A percentile compares a stretch with the other conserved stretches of the same genome.
Conservation (phyloP, 2,113 vertebrate species). For the Hypocryptadius cinnamomeus region DNA sequence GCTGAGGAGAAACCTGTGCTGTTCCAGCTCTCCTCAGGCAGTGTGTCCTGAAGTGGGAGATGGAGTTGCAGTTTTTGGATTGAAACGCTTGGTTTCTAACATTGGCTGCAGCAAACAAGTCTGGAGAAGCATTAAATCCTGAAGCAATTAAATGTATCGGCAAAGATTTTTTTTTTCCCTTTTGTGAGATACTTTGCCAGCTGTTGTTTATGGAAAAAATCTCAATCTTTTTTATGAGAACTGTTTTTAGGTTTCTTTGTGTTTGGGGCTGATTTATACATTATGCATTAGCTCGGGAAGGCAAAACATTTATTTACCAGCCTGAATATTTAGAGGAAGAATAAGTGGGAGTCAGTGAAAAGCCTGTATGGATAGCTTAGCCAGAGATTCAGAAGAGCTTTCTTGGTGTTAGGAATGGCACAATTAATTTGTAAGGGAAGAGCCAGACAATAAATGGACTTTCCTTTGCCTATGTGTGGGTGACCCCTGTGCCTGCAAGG, state of each 20-base stretch:
- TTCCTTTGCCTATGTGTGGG: fast-evolving
- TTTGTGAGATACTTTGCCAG: conserved; percentile 24
- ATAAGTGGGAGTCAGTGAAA: not conserved
- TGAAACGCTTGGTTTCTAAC: not conserved
- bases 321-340: not conserved
- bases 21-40: not conserved
- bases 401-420: not conserved
- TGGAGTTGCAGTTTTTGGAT: not conserved
- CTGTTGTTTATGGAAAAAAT: conserved; percentile 11
- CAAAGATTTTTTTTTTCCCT: not conserved
- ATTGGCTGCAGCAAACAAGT: not conserved
- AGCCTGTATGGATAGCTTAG: not conserved
- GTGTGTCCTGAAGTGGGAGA: fast-evolving
- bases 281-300: conserved; percentile 28
- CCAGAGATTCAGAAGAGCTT: not conserved
- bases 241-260: conserved; percentile 28
- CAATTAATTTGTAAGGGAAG: not conserved
- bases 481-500: not conserved
- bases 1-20: not conserved
- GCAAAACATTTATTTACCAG: conserved; percentile 33
- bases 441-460: not conserved
- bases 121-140: not conserved
- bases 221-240: conserved; percentile 2
- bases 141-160: conserved; percentile 7
- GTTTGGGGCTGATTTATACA: conserved; percentile 21